phyloP scores from a whole-genome alignment of 2,113 vertebrate genomes.

The Dasyurus viverrinus region DNA sequence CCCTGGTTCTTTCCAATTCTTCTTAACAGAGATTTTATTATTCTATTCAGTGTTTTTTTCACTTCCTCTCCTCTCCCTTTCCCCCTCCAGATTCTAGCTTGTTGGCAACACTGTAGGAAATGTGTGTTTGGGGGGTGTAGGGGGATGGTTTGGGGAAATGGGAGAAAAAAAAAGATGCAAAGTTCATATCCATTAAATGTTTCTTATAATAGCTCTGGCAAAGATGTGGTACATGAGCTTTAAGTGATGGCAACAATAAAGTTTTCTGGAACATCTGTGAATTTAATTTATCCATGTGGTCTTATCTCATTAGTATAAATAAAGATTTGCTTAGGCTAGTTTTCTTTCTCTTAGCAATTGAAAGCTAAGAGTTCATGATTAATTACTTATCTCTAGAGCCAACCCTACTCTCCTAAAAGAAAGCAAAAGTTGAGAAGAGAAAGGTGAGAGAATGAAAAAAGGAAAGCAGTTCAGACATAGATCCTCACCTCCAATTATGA shows the following conservation, averaged over 20 bases:
- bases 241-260: not conserved
- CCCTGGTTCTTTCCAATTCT: not conserved
- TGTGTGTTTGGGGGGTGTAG: not conserved
- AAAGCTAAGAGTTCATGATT: not conserved
- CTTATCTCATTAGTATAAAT: not conserved
- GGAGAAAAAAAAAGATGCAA: not conserved
- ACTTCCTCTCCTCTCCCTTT: not conserved
- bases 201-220: not conserved
- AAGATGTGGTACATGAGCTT: not conserved
- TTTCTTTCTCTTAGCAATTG: not conserved
- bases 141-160: not conserved
- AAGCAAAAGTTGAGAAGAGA: not conserved
- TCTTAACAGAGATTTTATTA: not conserved
- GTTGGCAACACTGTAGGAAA: not conserved
- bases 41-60: not conserved
- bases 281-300: not conserved
- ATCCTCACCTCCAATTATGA: conserved; percentile 49
- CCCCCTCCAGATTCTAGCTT: not conserved
- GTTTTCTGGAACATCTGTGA: not conserved
- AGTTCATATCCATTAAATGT: not conserved
- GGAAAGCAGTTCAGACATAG: not conserved
- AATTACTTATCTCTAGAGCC: not conserved
- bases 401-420: not conserved
- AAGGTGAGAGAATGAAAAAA: not conserved
- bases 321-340: not conserved